Evolutionary conservation across 2,797 vertebrate species (phyloP).

Genomic region (Gymnopithys bicolor): DNA sequence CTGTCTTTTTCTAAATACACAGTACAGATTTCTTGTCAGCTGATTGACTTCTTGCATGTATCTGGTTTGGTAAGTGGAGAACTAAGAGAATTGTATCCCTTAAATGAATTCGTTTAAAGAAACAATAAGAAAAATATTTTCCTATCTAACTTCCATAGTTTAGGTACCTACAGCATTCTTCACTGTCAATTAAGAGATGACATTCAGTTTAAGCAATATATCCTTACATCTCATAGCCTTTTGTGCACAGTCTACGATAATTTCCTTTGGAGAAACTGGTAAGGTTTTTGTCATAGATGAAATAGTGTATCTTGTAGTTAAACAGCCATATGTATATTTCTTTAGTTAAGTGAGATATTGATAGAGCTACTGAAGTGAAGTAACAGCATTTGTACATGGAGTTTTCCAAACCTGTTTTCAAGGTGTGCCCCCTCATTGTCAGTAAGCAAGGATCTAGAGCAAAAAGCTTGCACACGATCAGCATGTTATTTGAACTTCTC

Average conservation of each 20-base stretch:
- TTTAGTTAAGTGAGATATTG: not conserved
- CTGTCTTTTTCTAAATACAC: not conserved
- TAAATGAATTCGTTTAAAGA: not conserved
- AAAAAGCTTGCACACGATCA: not conserved
- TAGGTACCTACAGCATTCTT: not conserved
- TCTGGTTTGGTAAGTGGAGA: not conserved
- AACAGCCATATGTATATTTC: rapidly evolving
- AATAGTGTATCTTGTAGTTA: not conserved
- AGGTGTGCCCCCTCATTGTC: not conserved
- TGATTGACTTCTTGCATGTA: not conserved
- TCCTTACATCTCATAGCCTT: not conserved
- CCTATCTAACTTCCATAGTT: not conserved
- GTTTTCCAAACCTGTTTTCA: not conserved
- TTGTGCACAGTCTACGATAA: not conserved
- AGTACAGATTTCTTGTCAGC: not conserved
- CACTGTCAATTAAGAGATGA: not conserved
- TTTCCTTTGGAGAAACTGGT: not conserved
- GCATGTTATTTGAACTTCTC: not conserved
- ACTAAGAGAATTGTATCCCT: not conserved
- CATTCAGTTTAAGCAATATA: not conserved
- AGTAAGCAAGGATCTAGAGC: not conserved
- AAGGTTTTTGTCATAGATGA: not conserved
- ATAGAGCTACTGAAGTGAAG: not conserved
- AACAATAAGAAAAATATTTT: not conserved
- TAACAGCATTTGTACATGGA: not conserved